Evolutionary conservation across 2,113 vertebrate species (phyloP).

Genomic region (Axis porcinus): DNA sequence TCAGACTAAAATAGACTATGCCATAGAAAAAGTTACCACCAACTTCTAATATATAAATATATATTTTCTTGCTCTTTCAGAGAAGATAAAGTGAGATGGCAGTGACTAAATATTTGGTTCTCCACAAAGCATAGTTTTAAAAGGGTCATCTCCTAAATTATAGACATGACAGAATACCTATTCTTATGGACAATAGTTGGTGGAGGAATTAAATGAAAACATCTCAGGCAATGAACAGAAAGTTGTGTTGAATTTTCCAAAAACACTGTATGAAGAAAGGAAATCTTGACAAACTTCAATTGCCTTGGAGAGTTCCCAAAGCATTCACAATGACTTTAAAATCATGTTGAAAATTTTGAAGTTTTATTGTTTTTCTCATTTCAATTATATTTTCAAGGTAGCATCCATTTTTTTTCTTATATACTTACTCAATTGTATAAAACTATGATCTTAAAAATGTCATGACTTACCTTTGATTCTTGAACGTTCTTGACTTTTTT

Average conservation of each 20-base stretch:
- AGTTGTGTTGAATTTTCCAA: background rate
- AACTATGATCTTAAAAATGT: conserved; percentile 48
- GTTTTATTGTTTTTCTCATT: background rate
- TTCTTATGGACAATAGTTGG: background rate
- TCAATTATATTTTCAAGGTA: background rate
- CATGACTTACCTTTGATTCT: conserved; percentile 81
- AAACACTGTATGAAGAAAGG: background rate
- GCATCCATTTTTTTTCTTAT: background rate
- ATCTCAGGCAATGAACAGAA: background rate
- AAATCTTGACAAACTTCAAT: accelerated
- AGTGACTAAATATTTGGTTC: background rate
- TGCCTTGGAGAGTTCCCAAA: background rate
- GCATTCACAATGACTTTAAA: background rate
- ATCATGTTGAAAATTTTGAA: background rate
- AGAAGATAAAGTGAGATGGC: background rate
- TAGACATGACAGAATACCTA: background rate
- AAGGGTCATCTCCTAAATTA: background rate
- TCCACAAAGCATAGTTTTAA: background rate
- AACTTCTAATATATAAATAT: background rate
- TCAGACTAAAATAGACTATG: background rate
- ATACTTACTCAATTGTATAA: background rate
- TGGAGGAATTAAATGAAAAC: background rate
- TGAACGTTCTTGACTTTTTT: conserved; percentile 80
- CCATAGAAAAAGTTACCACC: background rate
- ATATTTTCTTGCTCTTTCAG: background rate